These are phyloP conservation scores for Lasioglossum calceatum DNA, from an alignment of 2,888 invertebrate genomes.

Conservation along the genomic window DNA sequence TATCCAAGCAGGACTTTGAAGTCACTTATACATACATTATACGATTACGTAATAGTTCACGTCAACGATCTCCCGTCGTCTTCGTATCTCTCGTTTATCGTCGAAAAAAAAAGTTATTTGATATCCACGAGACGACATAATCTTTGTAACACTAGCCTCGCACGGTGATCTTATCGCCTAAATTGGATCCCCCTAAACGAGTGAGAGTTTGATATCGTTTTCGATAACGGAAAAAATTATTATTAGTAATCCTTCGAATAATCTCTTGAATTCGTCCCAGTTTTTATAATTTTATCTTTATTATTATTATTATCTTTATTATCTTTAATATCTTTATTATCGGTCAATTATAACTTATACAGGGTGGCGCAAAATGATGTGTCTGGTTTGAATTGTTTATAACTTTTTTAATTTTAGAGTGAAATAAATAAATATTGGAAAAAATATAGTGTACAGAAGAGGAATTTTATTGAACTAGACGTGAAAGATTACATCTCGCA, in stretches of 20 bases:
- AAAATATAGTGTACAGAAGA: no score
- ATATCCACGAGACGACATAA: not conserved
- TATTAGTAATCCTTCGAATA: slow-evolving; percentile 3
- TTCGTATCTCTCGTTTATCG: not conserved
- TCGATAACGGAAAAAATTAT: not conserved
- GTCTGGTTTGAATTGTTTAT: no score
- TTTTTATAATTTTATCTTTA: slow-evolving; percentile 3
- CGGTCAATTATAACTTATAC: not conserved
- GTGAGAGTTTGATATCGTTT: not conserved
- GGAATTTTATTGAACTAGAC: no score
- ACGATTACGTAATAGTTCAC: slow-evolving; percentile 23
- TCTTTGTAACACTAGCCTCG: not conserved
- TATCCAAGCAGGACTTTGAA: not conserved
- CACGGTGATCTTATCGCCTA: slow-evolving; percentile 17
- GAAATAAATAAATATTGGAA: no score
- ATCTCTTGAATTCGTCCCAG: not conserved
- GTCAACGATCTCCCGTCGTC: not conserved
- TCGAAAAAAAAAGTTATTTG: not conserved
- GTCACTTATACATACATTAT: slow-evolving; percentile 9
- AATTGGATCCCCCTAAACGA: not conserved
- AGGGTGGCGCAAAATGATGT: no score
- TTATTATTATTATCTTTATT: not conserved
- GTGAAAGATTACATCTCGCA: no score
- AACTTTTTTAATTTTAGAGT: no score
- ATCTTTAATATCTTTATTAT: not conserved